Evolutionary conservation across 1,140 invertebrate genomes (phyloP), one percentile per base, ranked within the genome.

Genomic region (Triops longicaudatus): DNA sequence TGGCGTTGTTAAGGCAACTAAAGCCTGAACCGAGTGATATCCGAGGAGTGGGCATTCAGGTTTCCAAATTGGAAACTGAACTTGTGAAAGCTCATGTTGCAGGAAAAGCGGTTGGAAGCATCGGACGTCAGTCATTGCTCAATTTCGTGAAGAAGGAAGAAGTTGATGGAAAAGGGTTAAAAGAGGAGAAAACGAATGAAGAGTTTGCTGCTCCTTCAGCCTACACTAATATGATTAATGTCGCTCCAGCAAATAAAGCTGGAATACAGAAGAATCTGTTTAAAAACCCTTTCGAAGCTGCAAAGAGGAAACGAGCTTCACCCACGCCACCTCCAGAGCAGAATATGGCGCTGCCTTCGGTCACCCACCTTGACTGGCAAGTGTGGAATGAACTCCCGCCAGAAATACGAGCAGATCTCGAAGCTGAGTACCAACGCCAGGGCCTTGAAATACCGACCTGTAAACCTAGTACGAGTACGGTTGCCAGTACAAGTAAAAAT

Each of bases 1-100:
- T 91, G 22, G 83, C 82, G 27, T 83, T 93, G 37, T 90, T 88
- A 84, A 88, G 88, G 80, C 88, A 90, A 80, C 84, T 90, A 75
- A 87, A 89, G 78, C 42, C 42, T 79, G 84, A 87, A 73, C 89
- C 90, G 17, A 86, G 87, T 80, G 91, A 93, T 83, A 86, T 93
- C 80, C 87, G 92, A 80, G 92, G 92, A 1, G 87, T 94, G 78
- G 92, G 92, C 73, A 92, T 93, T 80, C 92, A 93, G 81, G 84
- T 93, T 7, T 88, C 88, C 0, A 90, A 89, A 84, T 83, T 93
- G 79, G 90, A 91, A 83, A 17, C 72, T 26, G 76, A 77, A 26
- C 87, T 87, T 73, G 75, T 78, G 4, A 84, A 82, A 76, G 80
- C 79, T 50, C 83, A 82, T 42, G 81, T 81, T 82, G 73, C 83